These are phyloP conservation scores for Capreolus pygargus DNA, from an alignment of 2,113 vertebrate genomes.

Conservation along the genomic window DNA sequence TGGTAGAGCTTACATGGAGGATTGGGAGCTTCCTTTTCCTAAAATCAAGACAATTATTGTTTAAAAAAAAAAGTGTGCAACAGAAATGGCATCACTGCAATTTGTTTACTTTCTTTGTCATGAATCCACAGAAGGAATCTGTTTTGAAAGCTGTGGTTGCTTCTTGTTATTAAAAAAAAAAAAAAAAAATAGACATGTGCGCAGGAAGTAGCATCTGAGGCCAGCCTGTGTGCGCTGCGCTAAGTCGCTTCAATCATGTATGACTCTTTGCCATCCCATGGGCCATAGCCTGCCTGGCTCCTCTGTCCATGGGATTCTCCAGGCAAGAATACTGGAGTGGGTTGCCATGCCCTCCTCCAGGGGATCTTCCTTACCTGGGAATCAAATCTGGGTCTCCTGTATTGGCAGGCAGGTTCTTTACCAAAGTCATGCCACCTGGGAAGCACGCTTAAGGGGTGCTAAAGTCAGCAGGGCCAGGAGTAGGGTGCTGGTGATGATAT, in stretches of 20 bases:
- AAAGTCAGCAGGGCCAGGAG: not conserved
- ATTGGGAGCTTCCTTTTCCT: not conserved
- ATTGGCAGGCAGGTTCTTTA: not conserved
- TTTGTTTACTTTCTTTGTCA: not conserved
- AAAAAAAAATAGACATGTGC: fast-evolving
- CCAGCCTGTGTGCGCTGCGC: not conserved
- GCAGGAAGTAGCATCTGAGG: not conserved
- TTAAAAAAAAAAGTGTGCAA: not conserved
- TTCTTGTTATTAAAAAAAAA: not conserved
- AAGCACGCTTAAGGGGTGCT: not conserved
- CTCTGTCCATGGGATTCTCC: not conserved
- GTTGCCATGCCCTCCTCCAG: not conserved
- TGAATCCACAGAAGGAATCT: not conserved
- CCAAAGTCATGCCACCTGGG: not conserved
- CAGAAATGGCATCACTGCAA: not conserved
- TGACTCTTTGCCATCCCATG: not conserved
- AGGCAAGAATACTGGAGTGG: not conserved
- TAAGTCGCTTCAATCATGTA: fast-evolving
- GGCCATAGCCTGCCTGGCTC: not conserved
- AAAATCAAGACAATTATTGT: not conserved
- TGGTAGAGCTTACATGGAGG: not conserved
- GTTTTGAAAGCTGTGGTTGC: not conserved
- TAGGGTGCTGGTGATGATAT: not conserved
- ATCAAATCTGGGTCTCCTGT: not conserved
- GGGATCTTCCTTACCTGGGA: not conserved